Evolutionary conservation across 2,797 vertebrate genomes (phyloP), one percentile per base, ranked within the genome.

Genomic region (Poeciliopsis presidionis): DNA sequence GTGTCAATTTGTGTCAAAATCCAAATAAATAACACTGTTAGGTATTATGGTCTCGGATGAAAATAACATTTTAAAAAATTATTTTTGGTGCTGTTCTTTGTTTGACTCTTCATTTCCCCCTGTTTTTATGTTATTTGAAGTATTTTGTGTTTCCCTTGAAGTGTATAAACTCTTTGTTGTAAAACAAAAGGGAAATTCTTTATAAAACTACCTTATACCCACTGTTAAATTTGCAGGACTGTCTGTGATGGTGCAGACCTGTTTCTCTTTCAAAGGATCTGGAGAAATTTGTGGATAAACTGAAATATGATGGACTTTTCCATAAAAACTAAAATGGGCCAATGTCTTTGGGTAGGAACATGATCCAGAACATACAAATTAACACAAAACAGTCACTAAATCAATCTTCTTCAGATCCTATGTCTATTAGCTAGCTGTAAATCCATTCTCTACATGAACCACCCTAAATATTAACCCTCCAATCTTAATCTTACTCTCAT

Each of bases 381-480:
- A 25, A 41, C 9, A 67, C 18, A 67, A 67, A 67, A 67, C 11
- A 22, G 36, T 22, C 65, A n/a, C 39, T 46, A 46, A 46, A 70
- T n/a, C 67, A 70, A 70, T 13, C 43, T 70, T 16, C 67, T n/a
- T n/a, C 22, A 41, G 25, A 33, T 69, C 39, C 22, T 69, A 4
- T 25, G 20, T 25, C 33, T 67, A 41, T 13, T 28, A 28, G 28
- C 25, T 43, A 45, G 51, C 49, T 79, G 36, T 81, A 87, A 83
- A 83, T 75, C 79, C 72, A 77, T 25, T 78, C 39, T 90, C 81
- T 84, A 81, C 63, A 80, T 59, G 36, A 74, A 81, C 77, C 51
- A 73, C 76, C 79, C 46, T 36, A 84, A 86, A 86, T 83, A 80
- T 86, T 80, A 76, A 59, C 18, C 33, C 28, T 82, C 73, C 78